Conservation (phyloP, 2,888 invertebrate genomes). For the Phanerotoma sp. region DNA sequence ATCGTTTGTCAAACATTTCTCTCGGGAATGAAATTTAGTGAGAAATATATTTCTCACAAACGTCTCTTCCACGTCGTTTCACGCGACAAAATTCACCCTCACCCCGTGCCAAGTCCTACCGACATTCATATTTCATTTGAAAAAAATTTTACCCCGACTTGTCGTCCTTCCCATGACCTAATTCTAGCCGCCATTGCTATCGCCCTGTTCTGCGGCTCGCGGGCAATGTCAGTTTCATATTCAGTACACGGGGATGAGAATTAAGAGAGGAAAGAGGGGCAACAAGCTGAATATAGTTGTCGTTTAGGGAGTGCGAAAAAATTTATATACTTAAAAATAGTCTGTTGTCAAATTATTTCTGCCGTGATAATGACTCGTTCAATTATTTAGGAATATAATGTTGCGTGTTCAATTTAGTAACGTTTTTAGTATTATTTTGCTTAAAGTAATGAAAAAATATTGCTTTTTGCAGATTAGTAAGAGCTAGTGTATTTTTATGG, state of each 20-base stretch:
- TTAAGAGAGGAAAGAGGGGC: not conserved
- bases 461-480: too few species aligned
- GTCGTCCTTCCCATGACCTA: constrained; percentile 4
- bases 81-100: constrained; percentile 8
- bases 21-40: too few species aligned
- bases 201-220: constrained; percentile 7
- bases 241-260: not conserved
- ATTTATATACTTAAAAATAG: not conserved
- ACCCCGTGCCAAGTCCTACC: not conserved
- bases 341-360: not conserved
- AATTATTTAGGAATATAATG: too few species aligned
- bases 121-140: constrained; percentile 5
- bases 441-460: not conserved
- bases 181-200: constrained; percentile 17
- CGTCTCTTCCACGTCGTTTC: constrained; percentile 1
- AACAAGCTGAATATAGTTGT: not conserved
- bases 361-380: too few species aligned
- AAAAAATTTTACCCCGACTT: not conserved
- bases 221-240: constrained; percentile 13
- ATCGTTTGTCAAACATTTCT: too few species aligned
- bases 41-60: not conserved
- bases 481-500: too few species aligned
- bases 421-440: not conserved
- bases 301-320: not conserved
- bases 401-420: too few species aligned